Evolutionary conservation across 1,140 invertebrate genomes (phyloP), one percentile per base, ranked within the genome.

Genomic region (Drosophila kurseongensis): DNA sequence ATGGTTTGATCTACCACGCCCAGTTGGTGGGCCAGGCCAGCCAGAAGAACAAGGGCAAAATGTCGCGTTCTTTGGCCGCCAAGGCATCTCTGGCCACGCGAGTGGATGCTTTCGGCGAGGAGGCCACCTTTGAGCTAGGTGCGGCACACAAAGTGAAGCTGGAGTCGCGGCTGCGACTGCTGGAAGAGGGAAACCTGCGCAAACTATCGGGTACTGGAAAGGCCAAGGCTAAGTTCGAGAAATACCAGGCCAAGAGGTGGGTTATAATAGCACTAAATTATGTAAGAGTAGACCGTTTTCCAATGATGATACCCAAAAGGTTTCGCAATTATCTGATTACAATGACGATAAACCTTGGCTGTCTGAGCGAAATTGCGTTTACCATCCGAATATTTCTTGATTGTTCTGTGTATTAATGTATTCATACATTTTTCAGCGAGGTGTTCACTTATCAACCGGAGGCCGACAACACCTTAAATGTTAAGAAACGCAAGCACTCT

Each of bases 1-100:
- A 99, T 93, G 99, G 99, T 94, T 93, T 99, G 4, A 99, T 99
- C 73, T 99, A 99, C 92, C 98, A 99, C 92, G 97, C 99, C 0
- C 96, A 97, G 77, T 92, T 99, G 7, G 96, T 99, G 32, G 97
- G 97, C 4, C 97, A 98, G 91, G 95, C 96, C 4, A 96, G 95
- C 75, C 94, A 95, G 0, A 98, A 97, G 91, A 96, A 98, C 66
- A 99, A 99, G 92, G 99, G 94, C 0, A 96, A 99, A 94, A 97
- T 99, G 93, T 98, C 98, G 0, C 94, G 99, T 88, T 99, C 99
- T 95, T 93, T 99, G 69, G 98, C 99, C 14, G 98, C 98, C 0
- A 99, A 99, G 93, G 96, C 98, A 2, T 94, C 98, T 0, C 92
- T 99, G 8, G 97, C 98, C 0, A 97, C 97, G 1, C 95, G 99